Conservation (phyloP, 2,797 vertebrate species). For the Pseudochirops corinnae region DNA sequence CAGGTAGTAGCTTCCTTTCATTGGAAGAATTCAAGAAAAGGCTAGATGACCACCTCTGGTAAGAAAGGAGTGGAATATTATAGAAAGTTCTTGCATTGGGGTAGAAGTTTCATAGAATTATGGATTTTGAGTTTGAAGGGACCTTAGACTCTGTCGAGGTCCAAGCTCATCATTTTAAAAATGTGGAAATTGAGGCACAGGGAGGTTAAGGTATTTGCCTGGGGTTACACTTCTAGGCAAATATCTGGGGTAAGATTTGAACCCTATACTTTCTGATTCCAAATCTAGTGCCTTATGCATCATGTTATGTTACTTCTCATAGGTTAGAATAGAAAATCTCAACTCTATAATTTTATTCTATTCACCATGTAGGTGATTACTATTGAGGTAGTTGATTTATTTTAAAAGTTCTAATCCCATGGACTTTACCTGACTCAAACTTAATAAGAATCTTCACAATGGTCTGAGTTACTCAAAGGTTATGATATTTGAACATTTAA, state of each 20-base stretch:
- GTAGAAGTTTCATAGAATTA: background rate
- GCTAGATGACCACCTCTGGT: no score
- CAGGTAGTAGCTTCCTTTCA: background rate
- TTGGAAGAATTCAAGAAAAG: background rate
- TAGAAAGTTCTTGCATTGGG: background rate
- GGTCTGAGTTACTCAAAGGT: conserved; percentile 61
- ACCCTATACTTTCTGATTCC: background rate
- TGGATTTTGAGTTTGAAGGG: conserved; percentile 20
- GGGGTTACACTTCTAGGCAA: background rate
- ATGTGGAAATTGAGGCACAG: conserved; percentile 34
- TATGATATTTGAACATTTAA: conserved; percentile 17
- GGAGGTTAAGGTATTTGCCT: background rate
- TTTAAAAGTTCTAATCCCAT: conserved; percentile 62
- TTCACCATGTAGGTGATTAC: background rate
- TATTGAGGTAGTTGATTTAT: conserved; percentile 45
- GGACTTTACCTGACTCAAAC: conserved; percentile 64
- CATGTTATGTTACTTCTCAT: background rate
- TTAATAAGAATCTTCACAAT: conserved; percentile 60
- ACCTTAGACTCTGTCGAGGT: background rate
- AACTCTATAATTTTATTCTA: background rate
- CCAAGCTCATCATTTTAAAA: background rate
- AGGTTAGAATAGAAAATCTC: background rate
- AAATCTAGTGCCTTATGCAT: background rate
- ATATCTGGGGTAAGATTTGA: background rate
- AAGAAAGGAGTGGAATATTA: background rate